Base-by-base conservation (phyloP, 2,113 vertebrate genomes). In the Apus apus region DNA sequence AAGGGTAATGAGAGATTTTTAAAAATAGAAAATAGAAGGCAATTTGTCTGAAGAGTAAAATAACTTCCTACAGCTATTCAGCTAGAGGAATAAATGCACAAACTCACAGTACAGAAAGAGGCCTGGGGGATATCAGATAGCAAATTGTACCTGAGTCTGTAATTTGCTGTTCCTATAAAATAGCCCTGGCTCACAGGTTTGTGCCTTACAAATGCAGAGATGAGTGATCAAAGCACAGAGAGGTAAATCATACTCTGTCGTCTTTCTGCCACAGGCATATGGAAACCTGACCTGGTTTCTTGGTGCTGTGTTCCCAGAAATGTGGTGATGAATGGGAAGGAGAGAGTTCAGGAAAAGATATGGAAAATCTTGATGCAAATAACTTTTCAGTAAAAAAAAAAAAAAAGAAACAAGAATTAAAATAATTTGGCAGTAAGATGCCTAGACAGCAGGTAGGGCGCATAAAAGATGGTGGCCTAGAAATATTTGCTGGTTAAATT, bases 401-500 rank as follows among this genome's bases (percentile, higher is more conserved):
- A 6, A 1, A 23, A 54, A 66, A 66, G 4, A 77, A 93, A 74
- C 3, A 26, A 30, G 48, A 78, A 51, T 74, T 48, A 38, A 78
- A 87, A 83, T 48, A 30, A 73, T 74, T 71, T 75, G 21, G 5
- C n/a, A 74, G 20, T 21, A 53, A 77, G 57, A 71, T 93, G n/a
- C 38, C 48, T 81, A 15, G 11, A 77, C 50, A 88, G 15, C 68
- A 92, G 88, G 48, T 90, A 76, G 64, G 68, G 22, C 45, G 21
- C 29, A 32, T 56, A 78, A 81, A 86, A 88, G 50, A 58, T 43
- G 53, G 56, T 60, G 21, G 10, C 45, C 56, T 78, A 74, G 68
- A 96, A 95, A 97, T 96, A 95, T 96, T 97, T 96, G 48, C 76
- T 86, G 26, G 50, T 73, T 95, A 94, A 97, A 96, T 95, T 94